Base-by-base conservation (phyloP, 2,113 vertebrate species). In the Aleadryas rufinucha region DNA sequence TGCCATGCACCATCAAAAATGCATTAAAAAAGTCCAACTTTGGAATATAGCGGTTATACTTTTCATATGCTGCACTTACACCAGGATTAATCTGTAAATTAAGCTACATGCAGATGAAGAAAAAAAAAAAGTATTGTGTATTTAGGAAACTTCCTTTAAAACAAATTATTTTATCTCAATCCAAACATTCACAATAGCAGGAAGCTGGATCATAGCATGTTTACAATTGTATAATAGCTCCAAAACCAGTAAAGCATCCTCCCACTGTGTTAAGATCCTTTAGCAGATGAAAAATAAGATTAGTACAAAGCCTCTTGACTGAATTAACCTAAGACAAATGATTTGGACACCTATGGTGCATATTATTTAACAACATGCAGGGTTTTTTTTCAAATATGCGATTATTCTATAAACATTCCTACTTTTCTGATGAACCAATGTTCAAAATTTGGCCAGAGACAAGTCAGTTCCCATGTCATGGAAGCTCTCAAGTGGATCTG, bases 171-270 rank as follows among this genome's bases (percentile, higher is more conserved):
- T 95, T 78, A 95, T 95, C 93, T 95, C 4, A 10, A 75, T 86
- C 87, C 93, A 94, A 61, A 89, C 69, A 71, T 33, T 93, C 70
- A 97, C 96, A 98, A 98, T 97, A 95, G 87, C 71, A 96, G 97
- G 97, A 98, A 97, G 80, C 53, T 83, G 93, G 84, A 93, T 87
- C 82, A 80, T 47, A 89, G 53, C 35, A 5, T 86, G 75, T 90
- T 90, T 95, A 95, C 28, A 89, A 15, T 22, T 49, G n/a, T 75
- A 33, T 68, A 79, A 79, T 71, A 50, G 83, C 69, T 94, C 76
- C 70, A 83, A 89, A 96, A 70, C 24, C 83, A 95, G 91, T 69
- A 49, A 77, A 79, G 41, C 68, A 75, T 82, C 65, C 79, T 97
- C 52, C 47, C 33, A 39, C 82, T 84, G 9, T 60, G 88, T 56